These are phyloP conservation scores for Clostera curtula DNA, from an alignment of 2,888 invertebrate genomes.

Conservation along the genomic window DNA sequence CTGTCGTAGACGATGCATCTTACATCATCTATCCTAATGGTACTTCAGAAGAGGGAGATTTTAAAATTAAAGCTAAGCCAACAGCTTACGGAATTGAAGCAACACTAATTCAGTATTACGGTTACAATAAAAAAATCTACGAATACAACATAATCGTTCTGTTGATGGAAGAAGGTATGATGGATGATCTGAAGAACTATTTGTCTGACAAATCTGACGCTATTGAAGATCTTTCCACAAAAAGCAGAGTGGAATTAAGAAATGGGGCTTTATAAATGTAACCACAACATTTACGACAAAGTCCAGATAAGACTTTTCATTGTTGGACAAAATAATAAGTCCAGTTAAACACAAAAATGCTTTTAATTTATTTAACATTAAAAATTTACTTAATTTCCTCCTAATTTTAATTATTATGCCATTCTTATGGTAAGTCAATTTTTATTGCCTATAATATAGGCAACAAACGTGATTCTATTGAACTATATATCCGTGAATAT, in stretches of 20 bases:
- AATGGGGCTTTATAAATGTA: too few species aligned
- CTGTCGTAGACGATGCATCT: conserved; percentile 29
- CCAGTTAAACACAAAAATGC: too few species aligned
- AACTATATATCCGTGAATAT: conserved; percentile 27
- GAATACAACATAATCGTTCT: conserved; percentile 32
- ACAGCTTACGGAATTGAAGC: conserved; percentile 43
- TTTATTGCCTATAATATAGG: not conserved
- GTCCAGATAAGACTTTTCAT: too few species aligned
- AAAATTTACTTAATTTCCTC: too few species aligned
- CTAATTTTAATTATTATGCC: too few species aligned
- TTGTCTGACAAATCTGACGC: conserved; percentile 20
- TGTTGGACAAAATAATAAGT: too few species aligned
- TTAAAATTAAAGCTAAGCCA: conserved; percentile 32
- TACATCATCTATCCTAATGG: conserved; percentile 39
- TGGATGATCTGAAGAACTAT: conserved; percentile 24
- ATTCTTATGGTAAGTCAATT: too few species aligned
- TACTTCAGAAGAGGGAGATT: conserved; percentile 21
- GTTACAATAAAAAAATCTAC: conserved; percentile 47
- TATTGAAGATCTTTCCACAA: conserved; percentile 13
- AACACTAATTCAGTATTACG: conserved; percentile 41
- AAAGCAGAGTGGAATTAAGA: not conserved
- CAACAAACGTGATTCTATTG: too few species aligned
- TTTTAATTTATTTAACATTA: too few species aligned
- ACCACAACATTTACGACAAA: too few species aligned
- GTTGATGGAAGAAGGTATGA: conserved; percentile 10